Evolutionary conservation across 2,797 vertebrate species (phyloP).

Genomic region (Phyllotis vaccarum): DNA sequence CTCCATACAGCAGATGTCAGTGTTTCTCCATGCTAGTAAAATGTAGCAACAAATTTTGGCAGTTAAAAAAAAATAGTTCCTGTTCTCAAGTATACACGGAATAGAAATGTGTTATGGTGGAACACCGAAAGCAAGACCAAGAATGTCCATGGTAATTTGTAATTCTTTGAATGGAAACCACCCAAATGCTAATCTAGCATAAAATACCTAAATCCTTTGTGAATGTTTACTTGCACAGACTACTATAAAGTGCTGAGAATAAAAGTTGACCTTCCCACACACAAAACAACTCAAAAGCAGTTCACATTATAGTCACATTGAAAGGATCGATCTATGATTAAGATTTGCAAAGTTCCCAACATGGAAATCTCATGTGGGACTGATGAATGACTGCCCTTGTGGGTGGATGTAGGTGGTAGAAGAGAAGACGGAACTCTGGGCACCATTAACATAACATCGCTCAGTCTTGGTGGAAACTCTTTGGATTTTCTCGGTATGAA

Average conservation of each 20-base stretch:
- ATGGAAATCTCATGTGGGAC: not conserved
- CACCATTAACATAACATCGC: not conserved
- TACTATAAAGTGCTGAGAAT: conserved; percentile 11
- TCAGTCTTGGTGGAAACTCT: not conserved
- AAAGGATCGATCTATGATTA: not conserved
- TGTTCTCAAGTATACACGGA: not conserved
- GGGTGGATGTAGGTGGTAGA: not conserved
- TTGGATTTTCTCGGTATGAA: not conserved
- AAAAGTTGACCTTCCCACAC: no score
- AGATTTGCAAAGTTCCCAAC: not conserved
- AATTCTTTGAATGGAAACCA: conserved; percentile 16
- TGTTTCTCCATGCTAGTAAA: conserved; percentile 72
- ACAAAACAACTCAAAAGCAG: not conserved
- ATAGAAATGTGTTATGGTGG: not conserved
- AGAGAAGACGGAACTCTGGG: rapidly evolving
- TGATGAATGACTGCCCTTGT: not conserved
- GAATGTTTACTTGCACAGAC: not conserved
- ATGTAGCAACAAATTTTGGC: conserved; percentile 73
- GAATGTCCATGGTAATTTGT: not conserved
- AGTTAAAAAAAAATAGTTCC: conserved; percentile 71
- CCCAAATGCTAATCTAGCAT: not conserved
- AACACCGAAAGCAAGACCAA: not conserved
- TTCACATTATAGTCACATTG: not conserved
- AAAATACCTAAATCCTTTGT: not conserved
- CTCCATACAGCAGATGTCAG: conserved; percentile 75